Percentiles rank a stretch among this genome's conserved stretches.
Conservation (phyloP, 2,113 vertebrate genomes). For the Ascaphus truei region DNA sequence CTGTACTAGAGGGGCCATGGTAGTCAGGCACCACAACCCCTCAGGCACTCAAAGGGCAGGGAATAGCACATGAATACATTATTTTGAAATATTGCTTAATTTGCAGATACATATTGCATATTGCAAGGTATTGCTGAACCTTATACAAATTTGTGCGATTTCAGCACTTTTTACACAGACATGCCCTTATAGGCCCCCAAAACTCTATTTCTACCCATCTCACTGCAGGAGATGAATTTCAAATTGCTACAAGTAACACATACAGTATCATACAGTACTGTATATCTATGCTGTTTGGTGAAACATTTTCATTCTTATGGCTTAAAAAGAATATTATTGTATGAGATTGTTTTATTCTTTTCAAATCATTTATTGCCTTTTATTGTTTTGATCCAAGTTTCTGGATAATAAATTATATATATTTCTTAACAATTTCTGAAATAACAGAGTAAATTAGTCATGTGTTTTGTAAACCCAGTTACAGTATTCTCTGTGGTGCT, state of each 20-base stretch:
- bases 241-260: background rate
- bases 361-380: slow-evolving; percentile 44
- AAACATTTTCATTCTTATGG: slow-evolving; percentile 2
- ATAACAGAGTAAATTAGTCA: slow-evolving; percentile 62
- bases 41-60: too few species aligned
- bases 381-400: slow-evolving; percentile 37
- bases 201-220: too few species aligned
- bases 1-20: too few species aligned
- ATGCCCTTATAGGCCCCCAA: too few species aligned
- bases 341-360: slow-evolving; percentile 29
- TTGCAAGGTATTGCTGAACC: too few species aligned
- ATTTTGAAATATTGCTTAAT: too few species aligned
- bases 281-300: background rate
- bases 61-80: too few species aligned
- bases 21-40: too few species aligned
- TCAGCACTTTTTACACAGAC: too few species aligned
- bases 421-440: slow-evolving; percentile 41
- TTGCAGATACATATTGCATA: too few species aligned
- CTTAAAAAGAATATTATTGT: background rate
- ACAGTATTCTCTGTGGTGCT: slow-evolving; percentile 63
- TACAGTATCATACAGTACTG: background rate
- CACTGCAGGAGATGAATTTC: too few species aligned
- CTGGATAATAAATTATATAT: slow-evolving; percentile 41
- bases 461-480: slow-evolving; percentile 63
- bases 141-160: too few species aligned